phyloP scores from a whole-genome alignment of 2,797 vertebrate genomes.

The Oryzias sinensis region DNA sequence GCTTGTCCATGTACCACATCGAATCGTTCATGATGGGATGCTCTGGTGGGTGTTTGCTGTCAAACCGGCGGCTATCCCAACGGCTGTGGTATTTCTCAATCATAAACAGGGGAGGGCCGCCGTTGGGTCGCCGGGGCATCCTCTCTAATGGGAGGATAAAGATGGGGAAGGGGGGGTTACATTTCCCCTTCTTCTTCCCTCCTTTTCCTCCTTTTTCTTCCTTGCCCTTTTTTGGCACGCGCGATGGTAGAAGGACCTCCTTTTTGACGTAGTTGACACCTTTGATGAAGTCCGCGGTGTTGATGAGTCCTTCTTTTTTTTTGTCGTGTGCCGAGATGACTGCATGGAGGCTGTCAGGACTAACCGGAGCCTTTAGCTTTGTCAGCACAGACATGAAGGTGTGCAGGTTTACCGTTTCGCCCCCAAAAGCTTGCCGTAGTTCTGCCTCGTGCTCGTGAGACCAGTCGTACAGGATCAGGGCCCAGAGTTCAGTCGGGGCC shows the following conservation, averaged over 20 bases:
- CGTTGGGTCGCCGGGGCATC: constrained; percentile 65
- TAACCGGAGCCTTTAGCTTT: constrained; percentile 68
- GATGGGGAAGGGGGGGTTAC: constrained; percentile 81
- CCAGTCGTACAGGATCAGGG: constrained; percentile 89
- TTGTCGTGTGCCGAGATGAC: constrained; percentile 77
- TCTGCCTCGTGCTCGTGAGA: constrained; percentile 77
- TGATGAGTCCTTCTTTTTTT: constrained; percentile 63
- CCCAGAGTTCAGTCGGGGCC: constrained; percentile 70
- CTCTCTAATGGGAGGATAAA: constrained; percentile 74
- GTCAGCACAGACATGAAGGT: constrained; percentile 78
- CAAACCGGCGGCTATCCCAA: constrained; percentile 72
- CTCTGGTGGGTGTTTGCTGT: constrained; percentile 72
- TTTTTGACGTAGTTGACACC: constrained; percentile 86
- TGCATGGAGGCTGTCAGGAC: constrained; percentile 51
- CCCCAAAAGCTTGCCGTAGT: constrained; percentile 69
- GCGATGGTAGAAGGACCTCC: constrained; percentile 79
- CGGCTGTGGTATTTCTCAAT: constrained; percentile 76
- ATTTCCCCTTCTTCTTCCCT: constrained; percentile 68
- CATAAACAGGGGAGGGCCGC: constrained; percentile 84
- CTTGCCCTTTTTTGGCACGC: constrained; percentile 80
- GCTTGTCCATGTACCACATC: constrained; percentile 85
- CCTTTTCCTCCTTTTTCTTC: constrained; percentile 74
- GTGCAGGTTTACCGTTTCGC: constrained; percentile 46
- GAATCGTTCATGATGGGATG: constrained; percentile 90
- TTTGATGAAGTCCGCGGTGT: constrained; percentile 84